Evolutionary conservation across 2,888 invertebrate genomes (phyloP).

Genomic region (Cylloceria caligata): DNA sequence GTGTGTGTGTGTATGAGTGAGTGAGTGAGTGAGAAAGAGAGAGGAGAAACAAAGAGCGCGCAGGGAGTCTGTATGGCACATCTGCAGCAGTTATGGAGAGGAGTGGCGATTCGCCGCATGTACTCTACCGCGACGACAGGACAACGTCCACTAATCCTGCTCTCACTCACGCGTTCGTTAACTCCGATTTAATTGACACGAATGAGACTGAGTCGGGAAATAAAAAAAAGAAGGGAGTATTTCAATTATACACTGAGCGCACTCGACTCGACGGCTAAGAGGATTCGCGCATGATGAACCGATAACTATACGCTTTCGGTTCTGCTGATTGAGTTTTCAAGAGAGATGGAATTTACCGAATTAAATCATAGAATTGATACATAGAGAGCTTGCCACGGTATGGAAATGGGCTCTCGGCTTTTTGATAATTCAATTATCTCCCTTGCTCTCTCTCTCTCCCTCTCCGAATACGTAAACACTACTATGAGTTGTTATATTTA

Average conservation of each 20-base stretch:
- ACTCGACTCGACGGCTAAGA: constrained; percentile 21
- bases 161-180: constrained; percentile 60
- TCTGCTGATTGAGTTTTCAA: constrained; percentile 59
- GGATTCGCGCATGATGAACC: constrained; percentile 34
- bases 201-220: constrained; percentile 38
- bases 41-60: neutral
- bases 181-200: constrained; percentile 64
- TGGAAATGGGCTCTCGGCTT: neutral
- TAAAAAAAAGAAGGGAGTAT: constrained; percentile 46
- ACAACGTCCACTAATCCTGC: constrained; percentile 19
- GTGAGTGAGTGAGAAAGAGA: neutral
- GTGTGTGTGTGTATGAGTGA: neutral
- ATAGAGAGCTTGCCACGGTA: neutral
- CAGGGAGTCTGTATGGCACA: constrained; percentile 10
- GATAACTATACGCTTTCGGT: constrained; percentile 41
- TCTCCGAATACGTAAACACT: neutral
- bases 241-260: constrained; percentile 65
- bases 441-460: neutral
- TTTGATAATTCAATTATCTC: neutral
- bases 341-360: constrained; percentile 15
- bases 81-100: constrained; percentile 30
- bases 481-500: neutral
- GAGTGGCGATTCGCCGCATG: constrained; percentile 6
- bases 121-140: constrained; percentile 29
- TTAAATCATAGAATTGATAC: constrained; percentile 28